phyloP scores from a whole-genome alignment of 2,113 vertebrate species.

The Mustela nigripes region DNA sequence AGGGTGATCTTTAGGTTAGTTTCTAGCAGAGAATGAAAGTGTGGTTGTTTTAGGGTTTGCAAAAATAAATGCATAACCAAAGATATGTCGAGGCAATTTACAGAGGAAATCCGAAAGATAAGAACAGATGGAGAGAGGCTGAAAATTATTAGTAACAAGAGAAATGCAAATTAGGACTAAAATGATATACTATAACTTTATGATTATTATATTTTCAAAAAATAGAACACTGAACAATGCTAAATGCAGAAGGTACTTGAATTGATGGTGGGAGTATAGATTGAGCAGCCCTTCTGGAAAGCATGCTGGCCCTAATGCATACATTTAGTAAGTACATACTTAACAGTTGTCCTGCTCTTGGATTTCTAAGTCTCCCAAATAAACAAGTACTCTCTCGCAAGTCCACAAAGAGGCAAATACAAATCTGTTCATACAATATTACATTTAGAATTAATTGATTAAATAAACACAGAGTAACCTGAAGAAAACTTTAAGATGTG shows the following conservation, averaged over 20 bases:
- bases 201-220: neutral
- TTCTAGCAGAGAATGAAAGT: neutral
- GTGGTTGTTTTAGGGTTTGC: neutral
- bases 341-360: neutral
- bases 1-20: neutral
- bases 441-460: neutral
- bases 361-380: neutral
- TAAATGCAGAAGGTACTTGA: neutral
- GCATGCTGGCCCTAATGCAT: neutral
- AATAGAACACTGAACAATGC: neutral
- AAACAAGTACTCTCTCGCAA: neutral
- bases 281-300: neutral
- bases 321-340: neutral
- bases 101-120: neutral
- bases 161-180: constrained; percentile 6
- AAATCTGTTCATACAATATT: neutral
- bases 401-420: neutral
- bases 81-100: neutral
- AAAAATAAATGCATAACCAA: neutral
- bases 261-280: neutral
- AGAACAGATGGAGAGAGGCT: neutral
- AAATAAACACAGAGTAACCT: neutral
- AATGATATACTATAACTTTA: neutral
- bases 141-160: neutral
- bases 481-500: neutral